phyloP scores from a whole-genome alignment of 1,140 invertebrate genomes.

The Drosophila nannoptera region DNA sequence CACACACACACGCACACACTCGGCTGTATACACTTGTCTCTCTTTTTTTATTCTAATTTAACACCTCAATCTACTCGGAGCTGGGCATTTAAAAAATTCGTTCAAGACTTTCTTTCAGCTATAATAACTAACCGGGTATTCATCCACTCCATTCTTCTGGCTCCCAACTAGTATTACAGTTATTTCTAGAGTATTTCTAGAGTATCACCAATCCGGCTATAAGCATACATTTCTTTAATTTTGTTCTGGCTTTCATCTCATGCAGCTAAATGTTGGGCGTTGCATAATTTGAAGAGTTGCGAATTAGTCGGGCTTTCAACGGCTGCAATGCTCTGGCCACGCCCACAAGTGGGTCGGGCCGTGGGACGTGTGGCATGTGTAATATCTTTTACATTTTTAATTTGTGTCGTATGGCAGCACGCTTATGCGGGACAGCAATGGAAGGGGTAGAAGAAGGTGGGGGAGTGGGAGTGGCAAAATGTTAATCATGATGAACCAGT shows the following conservation, averaged over 20 bases:
- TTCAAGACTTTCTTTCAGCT: too few species aligned
- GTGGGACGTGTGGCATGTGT: slow-evolving; percentile 17
- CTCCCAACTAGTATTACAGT: too few species aligned
- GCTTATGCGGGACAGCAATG: background rate
- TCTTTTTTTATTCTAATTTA: too few species aligned
- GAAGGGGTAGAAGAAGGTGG: too few species aligned
- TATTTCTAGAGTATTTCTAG: too few species aligned
- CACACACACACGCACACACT: background rate
- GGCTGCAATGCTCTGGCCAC: slow-evolving; percentile 3
- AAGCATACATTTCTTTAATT: too few species aligned
- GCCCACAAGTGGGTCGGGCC: background rate
- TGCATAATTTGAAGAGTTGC: slow-evolving; percentile 19
- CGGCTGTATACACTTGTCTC: background rate
- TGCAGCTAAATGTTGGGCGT: slow-evolving; percentile 8
- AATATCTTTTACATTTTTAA: slow-evolving; percentile 58
- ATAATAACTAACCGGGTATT: too few species aligned
- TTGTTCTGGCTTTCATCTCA: background rate
- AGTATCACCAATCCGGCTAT: too few species aligned
- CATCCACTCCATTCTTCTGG: too few species aligned
- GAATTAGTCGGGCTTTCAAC: slow-evolving; percentile 29
- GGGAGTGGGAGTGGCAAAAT: slow-evolving; percentile 14
- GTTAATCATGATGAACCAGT: slow-evolving; percentile 77
- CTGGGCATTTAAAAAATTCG: too few species aligned
- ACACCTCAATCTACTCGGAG: too few species aligned
- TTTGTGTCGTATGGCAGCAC: slow-evolving; percentile 38